A percentile compares a stretch with the other conserved stretches of the same genome.
Evolutionary conservation across 2,888 invertebrate genomes (phyloP).

Genomic region (Euzetes globulus): DNA sequence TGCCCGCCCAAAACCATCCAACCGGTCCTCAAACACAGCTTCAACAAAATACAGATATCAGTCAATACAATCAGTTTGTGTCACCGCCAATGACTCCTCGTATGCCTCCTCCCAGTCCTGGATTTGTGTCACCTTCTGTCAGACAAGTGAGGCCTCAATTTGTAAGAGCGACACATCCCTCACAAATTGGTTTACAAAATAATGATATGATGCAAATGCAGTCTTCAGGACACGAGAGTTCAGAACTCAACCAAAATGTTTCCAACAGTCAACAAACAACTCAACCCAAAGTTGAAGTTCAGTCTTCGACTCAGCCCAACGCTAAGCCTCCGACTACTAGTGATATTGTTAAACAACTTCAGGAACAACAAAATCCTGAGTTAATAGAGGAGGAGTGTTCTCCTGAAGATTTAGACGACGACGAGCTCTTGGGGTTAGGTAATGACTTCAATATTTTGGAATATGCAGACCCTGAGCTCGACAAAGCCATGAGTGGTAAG

Average conservation of each 20-base stretch:
- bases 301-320: slow-evolving; percentile 35
- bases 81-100: neutral
- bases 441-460: slow-evolving; percentile 91
- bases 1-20: neutral
- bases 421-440: slow-evolving; percentile 78
- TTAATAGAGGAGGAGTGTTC: slow-evolving; percentile 34
- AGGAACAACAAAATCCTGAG: slow-evolving; percentile 38
- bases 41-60: neutral
- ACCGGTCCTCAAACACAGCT: neutral
- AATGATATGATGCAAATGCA: neutral
- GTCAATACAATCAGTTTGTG: neutral
- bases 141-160: neutral
- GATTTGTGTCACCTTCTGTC: neutral
- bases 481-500: slow-evolving; percentile 58
- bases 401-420: slow-evolving; percentile 65
- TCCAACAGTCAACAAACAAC: slow-evolving; percentile 3
- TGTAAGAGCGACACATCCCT: neutral
- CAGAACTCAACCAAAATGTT: slow-evolving; percentile 13
- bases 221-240: neutral
- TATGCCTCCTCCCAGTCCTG: neutral
- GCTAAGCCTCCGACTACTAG: slow-evolving; percentile 38
- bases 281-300: slow-evolving; percentile 1
- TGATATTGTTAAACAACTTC: slow-evolving; percentile 40
- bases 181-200: neutral
- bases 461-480: slow-evolving; percentile 88